phyloP scores from a whole-genome alignment of 2,797 vertebrate species.

The Fringilla coelebs region DNA sequence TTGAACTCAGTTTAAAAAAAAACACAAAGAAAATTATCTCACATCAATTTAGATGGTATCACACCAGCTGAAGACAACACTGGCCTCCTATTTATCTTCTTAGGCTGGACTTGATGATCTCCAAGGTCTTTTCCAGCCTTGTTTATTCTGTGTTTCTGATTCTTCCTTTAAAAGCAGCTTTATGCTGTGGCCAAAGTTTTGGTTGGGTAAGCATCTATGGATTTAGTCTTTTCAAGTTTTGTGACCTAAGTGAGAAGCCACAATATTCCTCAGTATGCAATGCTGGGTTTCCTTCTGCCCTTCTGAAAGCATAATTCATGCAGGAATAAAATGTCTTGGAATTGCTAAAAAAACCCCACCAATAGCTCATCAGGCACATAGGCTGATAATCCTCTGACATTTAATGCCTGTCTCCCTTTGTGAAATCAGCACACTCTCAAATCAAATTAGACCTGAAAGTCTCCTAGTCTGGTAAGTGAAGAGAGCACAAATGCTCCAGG shows the following conservation, averaged over 20 bases:
- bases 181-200: neutral
- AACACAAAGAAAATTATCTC: neutral
- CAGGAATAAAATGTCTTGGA: neutral
- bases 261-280: neutral
- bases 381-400: neutral
- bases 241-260: neutral
- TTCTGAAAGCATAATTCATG: neutral
- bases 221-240: neutral
- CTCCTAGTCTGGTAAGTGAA: neutral
- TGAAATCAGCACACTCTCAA: conserved; percentile 6
- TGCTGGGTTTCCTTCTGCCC: neutral
- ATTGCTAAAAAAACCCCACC: neutral
- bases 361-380: neutral
- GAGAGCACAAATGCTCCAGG: neutral
- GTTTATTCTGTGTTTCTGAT: neutral
- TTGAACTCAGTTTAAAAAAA: neutral
- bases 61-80: neutral
- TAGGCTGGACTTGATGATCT: neutral
- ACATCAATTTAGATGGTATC: neutral
- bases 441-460: conserved; percentile 39
- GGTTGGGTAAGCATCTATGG: neutral
- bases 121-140: neutral
- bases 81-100: neutral
- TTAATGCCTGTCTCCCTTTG: neutral
- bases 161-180: neutral